These are phyloP conservation scores for Thecocarcelia acutangulata DNA, from an alignment of 2,888 invertebrate genomes.

Conservation along the genomic window DNA sequence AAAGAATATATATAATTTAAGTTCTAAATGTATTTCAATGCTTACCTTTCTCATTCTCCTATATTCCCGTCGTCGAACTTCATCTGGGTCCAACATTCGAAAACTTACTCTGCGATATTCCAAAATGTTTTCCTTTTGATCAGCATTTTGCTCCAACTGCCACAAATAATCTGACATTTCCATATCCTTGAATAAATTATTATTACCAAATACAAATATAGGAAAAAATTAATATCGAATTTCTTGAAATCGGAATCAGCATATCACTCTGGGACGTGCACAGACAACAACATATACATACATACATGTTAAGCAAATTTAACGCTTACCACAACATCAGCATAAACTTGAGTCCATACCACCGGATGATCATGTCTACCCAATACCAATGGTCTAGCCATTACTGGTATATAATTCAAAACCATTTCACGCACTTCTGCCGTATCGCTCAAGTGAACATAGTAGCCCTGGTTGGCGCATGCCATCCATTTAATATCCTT, in stretches of 20 bases:
- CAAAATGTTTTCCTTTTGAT: slow-evolving; percentile 89
- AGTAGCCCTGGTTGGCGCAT: slow-evolving; percentile 97
- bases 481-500: slow-evolving; percentile 99
- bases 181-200: slow-evolving; percentile 85
- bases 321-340: slow-evolving; percentile 89
- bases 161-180: slow-evolving; percentile 95
- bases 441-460: slow-evolving; percentile 96
- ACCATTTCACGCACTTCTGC: slow-evolving; percentile 99
- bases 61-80: slow-evolving; percentile 83
- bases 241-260: background rate
- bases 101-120: slow-evolving; percentile 83
- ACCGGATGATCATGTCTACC: slow-evolving; percentile 92
- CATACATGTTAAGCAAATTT: background rate
- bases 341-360: slow-evolving; percentile 98
- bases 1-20: too few relatives aligned
- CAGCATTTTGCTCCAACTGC: slow-evolving; percentile 91
- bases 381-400: slow-evolving; percentile 96
- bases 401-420: slow-evolving; percentile 96
- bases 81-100: slow-evolving; percentile 85
- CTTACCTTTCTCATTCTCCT: slow-evolving; percentile 76
- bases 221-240: background rate
- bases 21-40: too few relatives aligned
- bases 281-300: background rate
- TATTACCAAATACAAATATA: slow-evolving; percentile 2
- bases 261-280: background rate